phyloP scores from a whole-genome alignment of 2,797 vertebrate genomes.

The Miichthys miiuy region DNA sequence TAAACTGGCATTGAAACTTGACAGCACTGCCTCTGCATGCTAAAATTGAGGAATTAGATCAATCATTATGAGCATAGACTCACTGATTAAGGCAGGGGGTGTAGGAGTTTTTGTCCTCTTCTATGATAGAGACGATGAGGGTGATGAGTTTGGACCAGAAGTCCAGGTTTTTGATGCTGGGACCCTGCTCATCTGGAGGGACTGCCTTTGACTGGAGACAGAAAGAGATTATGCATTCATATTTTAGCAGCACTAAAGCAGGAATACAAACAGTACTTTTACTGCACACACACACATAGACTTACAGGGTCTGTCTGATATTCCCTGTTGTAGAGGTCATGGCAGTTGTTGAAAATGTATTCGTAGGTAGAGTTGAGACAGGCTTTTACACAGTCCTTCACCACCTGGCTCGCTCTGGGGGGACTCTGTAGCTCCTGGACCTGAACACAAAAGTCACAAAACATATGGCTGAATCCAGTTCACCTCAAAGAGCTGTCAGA shows the following conservation, averaged over 20 bases:
- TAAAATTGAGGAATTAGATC: neutral
- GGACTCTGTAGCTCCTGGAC: constrained; percentile 98
- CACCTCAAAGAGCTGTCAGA: constrained; percentile 37
- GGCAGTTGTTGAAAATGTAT: constrained; percentile 99
- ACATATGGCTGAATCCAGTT: constrained; percentile 40
- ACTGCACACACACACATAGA: constrained; percentile 17
- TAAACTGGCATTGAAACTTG: neutral
- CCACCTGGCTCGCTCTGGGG: constrained; percentile 95
- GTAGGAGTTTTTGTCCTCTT: constrained; percentile 99
- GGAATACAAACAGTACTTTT: neutral
- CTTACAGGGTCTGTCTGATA: constrained; percentile 94
- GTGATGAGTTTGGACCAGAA: constrained; percentile 99
- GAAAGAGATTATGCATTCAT: neutral
- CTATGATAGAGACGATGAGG: constrained; percentile 97
- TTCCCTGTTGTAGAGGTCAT: constrained; percentile 94
- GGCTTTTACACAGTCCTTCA: constrained; percentile 97
- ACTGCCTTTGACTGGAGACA: constrained; percentile 90
- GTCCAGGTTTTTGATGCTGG: constrained; percentile 95
- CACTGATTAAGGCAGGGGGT: constrained; percentile 94
- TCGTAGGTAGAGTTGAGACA: constrained; percentile 98
- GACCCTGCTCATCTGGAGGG: constrained; percentile 96
- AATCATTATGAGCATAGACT: constrained; percentile 49
- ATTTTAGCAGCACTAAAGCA: neutral
- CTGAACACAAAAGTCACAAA: constrained; percentile 78
- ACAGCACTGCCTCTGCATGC: neutral